Evolutionary conservation across 2,113 vertebrate genomes (phyloP).

Genomic region (Sturnus vulgaris): DNA sequence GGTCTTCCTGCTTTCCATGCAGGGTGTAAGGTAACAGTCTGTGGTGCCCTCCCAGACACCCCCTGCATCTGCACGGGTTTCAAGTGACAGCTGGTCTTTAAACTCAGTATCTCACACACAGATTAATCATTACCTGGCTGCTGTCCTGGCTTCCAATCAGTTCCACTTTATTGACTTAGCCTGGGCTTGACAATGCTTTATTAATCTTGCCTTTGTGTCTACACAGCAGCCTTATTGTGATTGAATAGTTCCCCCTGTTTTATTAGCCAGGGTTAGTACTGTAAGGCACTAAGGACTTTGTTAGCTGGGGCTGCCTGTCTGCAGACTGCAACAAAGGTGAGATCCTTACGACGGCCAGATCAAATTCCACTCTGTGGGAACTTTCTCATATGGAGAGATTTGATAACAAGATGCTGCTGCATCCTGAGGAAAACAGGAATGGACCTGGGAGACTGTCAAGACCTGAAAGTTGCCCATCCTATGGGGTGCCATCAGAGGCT

Average conservation of each 20-base stretch:
- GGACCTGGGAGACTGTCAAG: not conserved
- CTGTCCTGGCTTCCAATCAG: not conserved
- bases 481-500: rapidly evolving
- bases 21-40: slow-evolving; percentile 1
- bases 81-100: slow-evolving; percentile 25
- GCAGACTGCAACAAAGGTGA: not conserved
- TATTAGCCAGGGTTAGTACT: not conserved
- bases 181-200: not conserved
- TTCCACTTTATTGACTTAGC: not conserved
- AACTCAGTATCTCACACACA: not conserved
- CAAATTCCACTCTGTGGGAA: not conserved
- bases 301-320: not conserved
- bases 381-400: not conserved
- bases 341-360: not conserved
- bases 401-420: rapidly evolving
- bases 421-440: rapidly evolving
- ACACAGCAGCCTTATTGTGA: not conserved
- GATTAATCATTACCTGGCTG: slow-evolving; percentile 28
- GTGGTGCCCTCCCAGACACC: not conserved
- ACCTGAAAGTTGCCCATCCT: not conserved
- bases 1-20: slow-evolving; percentile 6
- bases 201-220: slow-evolving; percentile 8
- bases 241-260: not conserved
- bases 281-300: not conserved
- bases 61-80: not conserved